A percentile compares a stretch with the other conserved stretches of the same genome.
These are phyloP conservation scores for Trichonephila clavipes DNA, from an alignment of 1,140 invertebrate genomes.

Conservation along the genomic window DNA sequence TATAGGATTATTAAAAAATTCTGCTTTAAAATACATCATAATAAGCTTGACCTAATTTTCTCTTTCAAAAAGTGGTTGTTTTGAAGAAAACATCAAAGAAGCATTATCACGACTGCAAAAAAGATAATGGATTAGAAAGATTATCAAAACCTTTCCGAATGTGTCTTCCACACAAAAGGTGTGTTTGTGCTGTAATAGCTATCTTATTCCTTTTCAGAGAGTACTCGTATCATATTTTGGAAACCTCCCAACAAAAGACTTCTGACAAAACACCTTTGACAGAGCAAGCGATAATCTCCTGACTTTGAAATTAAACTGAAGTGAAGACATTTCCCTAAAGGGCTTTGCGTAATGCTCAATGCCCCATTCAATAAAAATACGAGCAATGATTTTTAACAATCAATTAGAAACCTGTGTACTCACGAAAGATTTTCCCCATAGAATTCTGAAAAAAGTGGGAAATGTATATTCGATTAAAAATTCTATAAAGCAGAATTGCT, in stretches of 20 bases:
- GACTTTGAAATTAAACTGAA: background rate
- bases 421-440: background rate
- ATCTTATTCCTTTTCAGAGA: background rate
- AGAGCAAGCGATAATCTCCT: background rate
- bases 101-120: background rate
- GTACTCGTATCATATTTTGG: background rate
- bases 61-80: background rate
- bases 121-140: constrained; percentile 19
- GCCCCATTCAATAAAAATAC: background rate
- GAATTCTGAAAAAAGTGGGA: background rate
- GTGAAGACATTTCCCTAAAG: background rate
- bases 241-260: background rate
- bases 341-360: background rate
- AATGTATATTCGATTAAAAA: background rate
- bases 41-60: background rate
- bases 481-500: background rate
- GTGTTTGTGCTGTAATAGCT: background rate
- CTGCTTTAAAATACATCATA: background rate
- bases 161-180: background rate
- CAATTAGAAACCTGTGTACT: background rate
- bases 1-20: no score
- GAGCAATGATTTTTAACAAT: background rate
- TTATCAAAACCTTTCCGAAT: background rate
- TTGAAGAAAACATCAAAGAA: background rate
- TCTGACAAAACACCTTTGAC: background rate